Evolutionary conservation across 2,888 invertebrate species (phyloP).

Genomic region (Drosophila leonis): DNA sequence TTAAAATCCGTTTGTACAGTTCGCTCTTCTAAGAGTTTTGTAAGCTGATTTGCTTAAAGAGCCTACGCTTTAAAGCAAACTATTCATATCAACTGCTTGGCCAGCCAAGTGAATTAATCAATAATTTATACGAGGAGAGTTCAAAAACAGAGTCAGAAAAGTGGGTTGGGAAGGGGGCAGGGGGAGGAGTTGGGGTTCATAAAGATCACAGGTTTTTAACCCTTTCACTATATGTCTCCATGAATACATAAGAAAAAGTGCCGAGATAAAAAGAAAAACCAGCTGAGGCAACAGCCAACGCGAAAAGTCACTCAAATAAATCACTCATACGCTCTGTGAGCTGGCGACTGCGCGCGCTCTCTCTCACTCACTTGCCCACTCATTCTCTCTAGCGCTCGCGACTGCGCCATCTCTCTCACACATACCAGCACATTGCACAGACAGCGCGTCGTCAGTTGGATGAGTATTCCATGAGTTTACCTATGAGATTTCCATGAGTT

Average conservation of each 20-base stretch:
- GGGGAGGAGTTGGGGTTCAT: conserved; percentile 19
- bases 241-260: conserved; percentile 57
- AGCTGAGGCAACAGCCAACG: conserved; percentile 5
- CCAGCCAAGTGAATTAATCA: conserved; percentile 64
- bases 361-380: conserved; percentile 9
- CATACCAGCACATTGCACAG: conserved; percentile 51
- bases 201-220: conserved; percentile 77
- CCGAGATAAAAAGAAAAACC: conserved; percentile 42
- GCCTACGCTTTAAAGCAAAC: conserved; percentile 39
- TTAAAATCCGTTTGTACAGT: not conserved
- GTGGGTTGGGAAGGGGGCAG: not conserved
- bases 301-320: conserved; percentile 49
- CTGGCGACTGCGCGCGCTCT: conserved; percentile 23
- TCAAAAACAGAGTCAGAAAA: conserved; percentile 31
- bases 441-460: conserved; percentile 72
- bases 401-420: conserved; percentile 62
- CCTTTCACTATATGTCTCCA: conserved; percentile 70
- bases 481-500: conserved; percentile 11
- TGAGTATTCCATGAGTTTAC: conserved; percentile 23
- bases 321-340: conserved; percentile 66
- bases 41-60: conserved; percentile 25
- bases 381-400: conserved; percentile 31
- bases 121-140: conserved; percentile 71
- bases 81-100: conserved; percentile 24
- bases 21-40: not conserved